Evolutionary conservation across 1,140 invertebrate species (phyloP).

Genomic region (Anastatus disparis): DNA sequence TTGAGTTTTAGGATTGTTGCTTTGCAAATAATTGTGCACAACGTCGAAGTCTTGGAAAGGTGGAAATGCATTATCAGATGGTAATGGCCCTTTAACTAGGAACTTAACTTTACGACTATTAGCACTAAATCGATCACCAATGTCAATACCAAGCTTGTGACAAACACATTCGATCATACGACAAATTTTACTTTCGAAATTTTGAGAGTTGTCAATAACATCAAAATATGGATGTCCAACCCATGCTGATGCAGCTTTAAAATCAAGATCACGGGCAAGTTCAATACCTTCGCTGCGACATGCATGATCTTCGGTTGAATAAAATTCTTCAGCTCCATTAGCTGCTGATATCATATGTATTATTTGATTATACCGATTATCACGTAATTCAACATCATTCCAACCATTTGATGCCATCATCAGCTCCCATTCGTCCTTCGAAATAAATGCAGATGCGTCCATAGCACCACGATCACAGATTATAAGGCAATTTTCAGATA

Average conservation of each 20-base stretch:
- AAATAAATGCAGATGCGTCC: conserved; percentile 96
- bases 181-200: conserved; percentile 97
- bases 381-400: conserved; percentile 94
- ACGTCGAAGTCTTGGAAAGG: conserved; percentile 98
- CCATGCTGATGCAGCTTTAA: conserved; percentile 93
- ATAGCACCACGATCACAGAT: conserved; percentile 99
- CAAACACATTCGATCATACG: conserved; percentile 94
- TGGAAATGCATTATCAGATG: conserved; percentile 82
- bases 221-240: conserved; percentile 99
- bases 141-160: conserved; percentile 94
- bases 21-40: conserved; percentile 95
- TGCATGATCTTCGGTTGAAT: conserved; percentile 92
- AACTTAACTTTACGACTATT: conserved; percentile 96
- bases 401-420: conserved; percentile 89
- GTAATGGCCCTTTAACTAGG: conserved; percentile 81
- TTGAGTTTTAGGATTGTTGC: conserved; percentile 88
- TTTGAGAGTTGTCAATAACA: conserved; percentile 97
- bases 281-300: conserved; percentile 90
- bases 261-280: conserved; percentile 86
- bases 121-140: conserved; percentile 87
- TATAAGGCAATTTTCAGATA: conserved; percentile 89
- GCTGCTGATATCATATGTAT: conserved; percentile 96
- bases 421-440: conserved; percentile 90
- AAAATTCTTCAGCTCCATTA: conserved; percentile 97
- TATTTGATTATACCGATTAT: conserved; percentile 97